phyloP scores from a whole-genome alignment of 2,888 invertebrate species.

The Trachelus tabidus region DNA sequence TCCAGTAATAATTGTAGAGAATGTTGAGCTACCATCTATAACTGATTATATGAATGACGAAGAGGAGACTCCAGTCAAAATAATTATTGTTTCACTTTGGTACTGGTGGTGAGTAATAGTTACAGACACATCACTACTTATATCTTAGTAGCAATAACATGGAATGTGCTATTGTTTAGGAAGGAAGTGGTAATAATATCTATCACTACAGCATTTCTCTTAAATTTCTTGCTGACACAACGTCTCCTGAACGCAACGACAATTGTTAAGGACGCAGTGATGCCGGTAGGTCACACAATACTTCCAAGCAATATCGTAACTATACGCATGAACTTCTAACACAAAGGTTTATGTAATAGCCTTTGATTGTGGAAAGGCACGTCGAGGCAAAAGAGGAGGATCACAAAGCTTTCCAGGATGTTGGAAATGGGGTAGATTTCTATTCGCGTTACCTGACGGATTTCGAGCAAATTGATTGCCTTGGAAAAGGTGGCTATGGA shows the following conservation, averaged over 20 bases:
- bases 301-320: not conserved
- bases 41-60: conserved; percentile 58
- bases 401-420: conserved; percentile 44
- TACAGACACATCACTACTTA: conserved; percentile 6
- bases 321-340: not conserved
- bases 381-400: conserved; percentile 42
- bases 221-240: conserved; percentile 76
- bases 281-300: conserved; percentile 41
- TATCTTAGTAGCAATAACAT: not conserved
- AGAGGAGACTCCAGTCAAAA: conserved; percentile 74
- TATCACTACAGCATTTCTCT: conserved; percentile 76
- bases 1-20: conserved; percentile 17
- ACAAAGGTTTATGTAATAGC: conserved; percentile 35
- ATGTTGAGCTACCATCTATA: conserved; percentile 25
- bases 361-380: conserved; percentile 54
- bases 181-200: conserved; percentile 84
- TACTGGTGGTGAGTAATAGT: conserved; percentile 75
- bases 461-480: conserved; percentile 83
- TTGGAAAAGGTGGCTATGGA: conserved; percentile 95
- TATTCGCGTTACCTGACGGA: conserved; percentile 81
- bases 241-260: conserved; percentile 48
- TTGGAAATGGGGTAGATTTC: conserved; percentile 49
- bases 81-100: conserved; percentile 81
- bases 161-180: conserved; percentile 62
- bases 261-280: conserved; percentile 46